phyloP scores from a whole-genome alignment of 2,113 vertebrate species.

The Sceloporus undulatus region DNA sequence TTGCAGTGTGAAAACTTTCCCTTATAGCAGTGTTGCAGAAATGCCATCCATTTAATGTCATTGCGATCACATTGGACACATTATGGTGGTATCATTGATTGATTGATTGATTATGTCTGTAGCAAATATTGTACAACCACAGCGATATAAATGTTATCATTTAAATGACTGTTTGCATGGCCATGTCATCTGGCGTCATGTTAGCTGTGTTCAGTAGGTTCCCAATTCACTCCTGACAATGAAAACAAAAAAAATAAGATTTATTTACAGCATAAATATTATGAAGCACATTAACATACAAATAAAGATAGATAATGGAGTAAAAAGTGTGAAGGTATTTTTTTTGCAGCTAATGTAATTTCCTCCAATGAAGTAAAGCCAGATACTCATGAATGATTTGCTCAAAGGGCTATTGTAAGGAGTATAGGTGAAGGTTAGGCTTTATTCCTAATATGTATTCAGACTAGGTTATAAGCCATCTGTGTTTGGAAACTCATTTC shows the following conservation, averaged over 20 bases:
- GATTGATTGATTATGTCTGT: not conserved
- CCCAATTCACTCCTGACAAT: conserved; percentile 4
- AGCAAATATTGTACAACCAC: not conserved
- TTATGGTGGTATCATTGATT: conserved; percentile 8
- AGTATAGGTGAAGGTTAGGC: conserved; percentile 8
- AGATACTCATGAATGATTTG: conserved; percentile 17
- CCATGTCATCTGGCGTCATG: not conserved
- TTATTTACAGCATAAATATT: conserved; percentile 47
- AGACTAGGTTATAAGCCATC: conserved; percentile 2
- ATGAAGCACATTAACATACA: conserved; percentile 38
- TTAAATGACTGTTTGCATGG: not conserved
- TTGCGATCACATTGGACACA: not conserved
- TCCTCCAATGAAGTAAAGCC: conserved; percentile 27
- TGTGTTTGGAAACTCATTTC: not conserved
- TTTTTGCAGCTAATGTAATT: conserved; percentile 21
- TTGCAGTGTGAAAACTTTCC: not conserved
- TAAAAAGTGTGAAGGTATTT: conserved; percentile 39
- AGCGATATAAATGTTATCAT: fast-evolving
- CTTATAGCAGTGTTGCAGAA: not conserved
- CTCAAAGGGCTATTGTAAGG: conserved; percentile 18
- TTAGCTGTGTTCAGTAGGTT: not conserved
- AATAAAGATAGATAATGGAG: conserved; percentile 39
- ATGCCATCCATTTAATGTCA: not conserved
- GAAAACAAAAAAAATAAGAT: conserved; percentile 37
- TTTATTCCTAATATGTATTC: conserved; percentile 31